Conservation (phyloP, 2,888 invertebrate species). For the Atherix ibis region DNA sequence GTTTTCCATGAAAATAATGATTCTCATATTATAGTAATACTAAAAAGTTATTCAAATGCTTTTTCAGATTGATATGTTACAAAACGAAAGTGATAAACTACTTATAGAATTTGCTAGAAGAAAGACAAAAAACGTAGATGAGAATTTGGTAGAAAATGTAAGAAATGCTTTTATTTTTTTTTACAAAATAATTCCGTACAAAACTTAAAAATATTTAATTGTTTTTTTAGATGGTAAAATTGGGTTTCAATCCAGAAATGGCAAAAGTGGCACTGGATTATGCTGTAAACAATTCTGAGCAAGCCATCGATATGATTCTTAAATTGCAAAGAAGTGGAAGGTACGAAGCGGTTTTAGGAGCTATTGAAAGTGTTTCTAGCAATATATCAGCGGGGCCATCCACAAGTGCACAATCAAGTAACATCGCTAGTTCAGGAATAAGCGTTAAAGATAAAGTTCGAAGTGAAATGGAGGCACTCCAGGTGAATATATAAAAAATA, state of each 20-base stretch:
- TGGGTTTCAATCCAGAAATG: conserved; percentile 42
- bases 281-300: conserved; percentile 37
- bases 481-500: conserved; percentile 5
- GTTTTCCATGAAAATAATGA: conserved; percentile 21
- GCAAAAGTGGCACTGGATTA: conserved; percentile 39
- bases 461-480: conserved; percentile 19
- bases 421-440: conserved; percentile 4
- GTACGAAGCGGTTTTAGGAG: conserved; percentile 3
- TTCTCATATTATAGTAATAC: not conserved
- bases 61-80: not conserved
- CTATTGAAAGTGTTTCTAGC: not conserved
- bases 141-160: no score
- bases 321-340: conserved; percentile 23
- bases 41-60: not conserved
- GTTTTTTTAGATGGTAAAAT: conserved; percentile 33
- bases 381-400: conserved; percentile 2
- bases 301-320: conserved; percentile 43
- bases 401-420: conserved; percentile 2
- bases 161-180: no score
- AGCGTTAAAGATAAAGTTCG: conserved; percentile 1
- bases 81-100: not conserved
- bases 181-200: no score
- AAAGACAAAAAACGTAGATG: no score
- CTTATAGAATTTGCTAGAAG: no score
- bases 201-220: conserved; percentile 1